Base-by-base conservation (phyloP, 2,888 invertebrate genomes). In the Steinernema hermaphroditum region DNA sequence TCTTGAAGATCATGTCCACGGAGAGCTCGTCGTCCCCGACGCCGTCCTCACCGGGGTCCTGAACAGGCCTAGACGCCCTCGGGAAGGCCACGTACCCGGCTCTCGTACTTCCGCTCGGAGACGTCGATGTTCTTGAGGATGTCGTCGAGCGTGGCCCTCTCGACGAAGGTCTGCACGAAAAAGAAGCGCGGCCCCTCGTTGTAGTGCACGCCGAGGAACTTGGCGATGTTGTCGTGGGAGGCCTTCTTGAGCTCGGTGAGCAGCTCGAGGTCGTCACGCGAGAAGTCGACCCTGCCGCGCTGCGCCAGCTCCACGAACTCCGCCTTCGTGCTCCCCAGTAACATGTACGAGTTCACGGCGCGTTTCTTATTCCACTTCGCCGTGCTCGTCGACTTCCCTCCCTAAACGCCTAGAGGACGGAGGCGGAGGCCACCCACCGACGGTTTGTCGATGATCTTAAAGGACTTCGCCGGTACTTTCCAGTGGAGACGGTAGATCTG, bases 1-100 rank as follows among this genome's bases (percentile, higher is more conserved):
- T 83, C 68, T 81, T 80, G 78, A 85, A 85, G 0, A 81, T 84
- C n/a, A 76, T 75, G 77, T 85, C 83, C 81, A 86, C 75, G 2
- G 75, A 73, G 70, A 85, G 86, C 14, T 84, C 85, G 8, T 57
- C 41, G 70, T 86, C 84, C 4, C 75, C 71, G 6, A 78, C 76
- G 44, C 27, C 62, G 29, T 62, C 29, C 32, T 32, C 62, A 29
- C 32, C 62, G 16, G 80, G 83, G 43, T 85, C 83, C 81, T 84
- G 68, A 73, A 81, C 68, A 24, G 16, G 43, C n/a, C n/a, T n/a
- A n/a, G n/a, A n/a, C n/a, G n/a, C n/a, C n/a, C n/a, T n/a, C n/a
- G n/a, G n/a, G n/a, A 8, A 32, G 16, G n/a, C 8, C 9, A 34
- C 62, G 16, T 32, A 62, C 62, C 62, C 27, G 27, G 62, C 32